Base-by-base conservation (phyloP, 2,797 vertebrate species). In the Onychomys leucogaster region DNA sequence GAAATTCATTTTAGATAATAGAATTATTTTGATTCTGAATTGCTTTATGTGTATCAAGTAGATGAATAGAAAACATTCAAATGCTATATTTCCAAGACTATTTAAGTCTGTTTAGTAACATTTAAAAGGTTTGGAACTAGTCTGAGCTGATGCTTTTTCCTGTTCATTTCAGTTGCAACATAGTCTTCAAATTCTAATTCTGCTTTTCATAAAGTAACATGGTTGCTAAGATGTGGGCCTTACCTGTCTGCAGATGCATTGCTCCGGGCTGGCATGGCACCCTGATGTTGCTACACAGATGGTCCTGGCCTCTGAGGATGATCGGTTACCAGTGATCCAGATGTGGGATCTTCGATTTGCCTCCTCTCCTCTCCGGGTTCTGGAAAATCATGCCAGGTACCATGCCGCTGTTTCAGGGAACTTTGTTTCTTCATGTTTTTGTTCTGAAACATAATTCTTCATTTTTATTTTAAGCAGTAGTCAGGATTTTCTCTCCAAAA, bases 311-410 rank as follows among this genome's bases (percentile, higher is more conserved):
- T 99, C 99, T 0, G 99, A 99, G 98, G 99, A 99, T 0, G 99
- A 99, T 98, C 98, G 99, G 41, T 98, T 99, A 98, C 99, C 99
- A 0, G 99, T 99, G 91, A 99, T 99, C 97, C 99, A 99, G 98
- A 99, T 99, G 99, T 99, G 99, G 99, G 99, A 99, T 96, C 98
- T 99, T n/a, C 99, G 99, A 69, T 99, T 99, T 96, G 99, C 99
- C 61, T 99, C 99, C 69, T 99, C 99, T 0, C 99, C 99, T 0
- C 99, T 99, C 27, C 99, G 99, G 97, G 99, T 99, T 96, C 98
- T 99, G n/a, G 99, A 99, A 98, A 99, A 99, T 97, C 99, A 99
- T 98, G 99, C 99, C 10, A 99, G 99, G 99, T 99, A 99, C 29
- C 16, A 1, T 95, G 41, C 12, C 61, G 0, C 29, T 82, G 0